Conservation (phyloP, 2,797 vertebrate genomes). For the Enteromius fasciolatus region DNA sequence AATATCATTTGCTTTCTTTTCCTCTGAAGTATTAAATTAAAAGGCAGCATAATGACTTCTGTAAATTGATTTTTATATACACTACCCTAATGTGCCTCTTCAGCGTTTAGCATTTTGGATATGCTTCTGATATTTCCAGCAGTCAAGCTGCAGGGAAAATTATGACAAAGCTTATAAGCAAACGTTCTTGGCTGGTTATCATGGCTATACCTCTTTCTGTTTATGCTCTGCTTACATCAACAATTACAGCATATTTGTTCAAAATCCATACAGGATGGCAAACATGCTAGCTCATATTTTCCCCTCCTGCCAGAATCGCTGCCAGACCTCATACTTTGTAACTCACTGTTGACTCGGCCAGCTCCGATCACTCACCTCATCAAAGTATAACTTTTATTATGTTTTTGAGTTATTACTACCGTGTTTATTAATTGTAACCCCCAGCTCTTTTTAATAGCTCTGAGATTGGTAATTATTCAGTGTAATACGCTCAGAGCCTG, state of each 20-base stretch:
- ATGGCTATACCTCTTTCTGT: constrained; percentile 64
- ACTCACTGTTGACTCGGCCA: constrained; percentile 40
- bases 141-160: constrained; percentile 49
- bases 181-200: constrained; percentile 54
- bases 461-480: constrained; percentile 8
- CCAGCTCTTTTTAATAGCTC: constrained; percentile 11
- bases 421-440: constrained; percentile 30
- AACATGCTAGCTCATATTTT: constrained; percentile 57
- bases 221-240: constrained; percentile 70
- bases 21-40: background rate
- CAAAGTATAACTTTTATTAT: constrained; percentile 37
- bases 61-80: constrained; percentile 2
- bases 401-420: constrained; percentile 43
- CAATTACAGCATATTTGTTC: constrained; percentile 62
- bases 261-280: constrained; percentile 61
- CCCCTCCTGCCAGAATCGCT: constrained; percentile 51
- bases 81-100: constrained; percentile 23
- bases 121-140: constrained; percentile 50
- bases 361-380: constrained; percentile 46
- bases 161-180: constrained; percentile 56
- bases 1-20: background rate
- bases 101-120: constrained; percentile 23
- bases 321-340: constrained; percentile 64
- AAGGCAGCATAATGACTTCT: background rate
- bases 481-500: background rate